Conservation (phyloP, 2,113 vertebrate species). For the Pollachius pollachius region DNA sequence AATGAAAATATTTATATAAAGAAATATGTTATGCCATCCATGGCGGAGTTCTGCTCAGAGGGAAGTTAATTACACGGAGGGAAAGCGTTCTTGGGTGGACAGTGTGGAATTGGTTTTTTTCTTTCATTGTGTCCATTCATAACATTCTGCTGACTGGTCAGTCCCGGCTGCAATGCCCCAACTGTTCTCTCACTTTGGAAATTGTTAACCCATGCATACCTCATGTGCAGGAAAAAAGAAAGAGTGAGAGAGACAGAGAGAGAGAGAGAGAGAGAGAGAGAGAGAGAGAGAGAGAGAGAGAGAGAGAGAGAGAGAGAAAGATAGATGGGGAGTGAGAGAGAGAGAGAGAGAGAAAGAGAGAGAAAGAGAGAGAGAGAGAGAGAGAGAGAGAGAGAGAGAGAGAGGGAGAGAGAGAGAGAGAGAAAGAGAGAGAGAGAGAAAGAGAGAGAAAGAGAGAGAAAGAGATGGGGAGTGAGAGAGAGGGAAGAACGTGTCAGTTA, state of each 20-base stretch:
- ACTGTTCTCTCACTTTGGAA: conserved; percentile 51
- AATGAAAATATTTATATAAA: conserved; percentile 65
- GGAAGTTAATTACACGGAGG: conserved; percentile 44
- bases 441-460: too few relatives aligned
- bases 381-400: background rate
- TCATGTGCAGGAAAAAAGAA: conserved; percentile 28
- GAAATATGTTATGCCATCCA: conserved; percentile 60
- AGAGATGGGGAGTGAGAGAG: background rate
- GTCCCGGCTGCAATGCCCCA: conserved; percentile 59
- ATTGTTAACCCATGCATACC: conserved; percentile 67
- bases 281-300: background rate
- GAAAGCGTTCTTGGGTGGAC: conserved; percentile 67
- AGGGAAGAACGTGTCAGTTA: background rate
- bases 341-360: background rate
- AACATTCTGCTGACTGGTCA: conserved; percentile 74
- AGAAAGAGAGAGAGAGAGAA: too few relatives aligned
- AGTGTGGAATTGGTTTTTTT: conserved; percentile 64
- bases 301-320: too few relatives aligned
- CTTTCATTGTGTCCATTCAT: conserved; percentile 73
- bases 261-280: background rate
- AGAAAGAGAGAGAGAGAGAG: background rate
- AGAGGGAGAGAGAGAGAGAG: background rate
- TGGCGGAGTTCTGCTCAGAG: conserved; percentile 47
- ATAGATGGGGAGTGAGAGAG: background rate
- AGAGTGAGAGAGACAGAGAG: background rate